Evolutionary conservation across 2,888 invertebrate genomes (phyloP), one percentile per base, ranked within the genome.

Genomic region (Homarus gammarus): DNA sequence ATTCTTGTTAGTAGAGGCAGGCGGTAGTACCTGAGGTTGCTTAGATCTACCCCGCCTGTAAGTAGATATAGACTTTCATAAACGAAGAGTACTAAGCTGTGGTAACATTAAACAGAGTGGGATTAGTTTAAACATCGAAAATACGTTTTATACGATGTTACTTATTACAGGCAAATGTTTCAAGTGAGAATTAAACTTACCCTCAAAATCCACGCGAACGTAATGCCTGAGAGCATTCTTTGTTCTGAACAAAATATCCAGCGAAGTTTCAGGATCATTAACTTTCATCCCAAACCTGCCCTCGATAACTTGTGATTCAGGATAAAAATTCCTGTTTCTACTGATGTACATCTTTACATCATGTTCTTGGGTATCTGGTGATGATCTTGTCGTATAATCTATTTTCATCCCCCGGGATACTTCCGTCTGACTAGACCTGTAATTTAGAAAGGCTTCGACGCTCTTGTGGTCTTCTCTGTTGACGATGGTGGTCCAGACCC

Each of bases 211-310:
- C 10, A 77, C 27, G 22, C 22, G 68, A 22, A 89, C 27, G 44
- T 78, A 78, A 49, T 31, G 33, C 18, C 49, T 38, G 31, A 89
- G 78, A 10, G 15, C 33, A 56, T 89, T 40, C 36, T 38, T 77
- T 12, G 88, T 89, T 27, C 56, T 75, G n/a, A 38, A 77, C 0
- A 49, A 61, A 40, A 78, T 27, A 22, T 64, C 75, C 31, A 83
- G 22, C 36, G 22, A 49, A 15, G 18, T 40, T 15, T 33, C 49
- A 22, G 49, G n/a, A 31, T 44, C 70, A 70, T 31, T 22, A 22
- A 31, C 36, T 40, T 38, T 68, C 56, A 31, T 68, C 10, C 38
- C 70, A 0, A 78, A 6, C 31, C 33, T 38, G 15, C 44, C 40
- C 70, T 78, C 49, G 10, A 84, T 10, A 18, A 89, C 27, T 44